Base-by-base conservation (phyloP, 1,140 invertebrate species). In the Dolichoris vasculosae region DNA sequence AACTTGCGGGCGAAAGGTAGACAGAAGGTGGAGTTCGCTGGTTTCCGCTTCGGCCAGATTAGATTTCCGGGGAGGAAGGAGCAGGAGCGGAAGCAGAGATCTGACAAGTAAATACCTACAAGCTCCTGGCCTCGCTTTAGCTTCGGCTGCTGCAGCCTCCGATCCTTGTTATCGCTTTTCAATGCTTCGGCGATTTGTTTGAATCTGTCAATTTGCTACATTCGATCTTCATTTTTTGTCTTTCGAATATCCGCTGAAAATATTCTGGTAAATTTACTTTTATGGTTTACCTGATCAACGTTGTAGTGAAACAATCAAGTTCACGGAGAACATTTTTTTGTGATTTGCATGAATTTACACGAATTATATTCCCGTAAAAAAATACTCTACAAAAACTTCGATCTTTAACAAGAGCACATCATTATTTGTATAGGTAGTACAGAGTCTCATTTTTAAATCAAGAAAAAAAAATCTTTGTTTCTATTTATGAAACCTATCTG, bases 31-130 rank as follows among this genome's bases (percentile, higher is more conserved):
- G 63, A 84, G 46, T 23, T 23, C 48, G 7, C 64, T 40, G 77
- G 77, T 80, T 80, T 79, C 64, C 83, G 88, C 86, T 64, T 67
- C 59, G 86, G 87, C 87, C 55, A 90, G 89, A 91, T 91, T 91
- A 91, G 90, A 91, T 91, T 91, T 90, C 87, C 89, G 79, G 78
- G 85, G 35, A 40, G 43, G 55, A 20, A 51, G 35, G 8, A 1
- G 20, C 48, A 23, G 23, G 23, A 9, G 32, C 1, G 9, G 75
- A n/a, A 6, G 35, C 23, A 51, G 9, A 20, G 48, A 7, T 23
- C 38, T 48, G 82, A 30, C 82, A 51, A 63, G 82, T 69, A 78
- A 84, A 69, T 71, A 84, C 73, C 63, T 15, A 71, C 76, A 11
- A 43, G 63, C 83, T 55, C 32, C 38, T 40, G 13, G 46, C 30